phyloP scores from a whole-genome alignment of 2,888 invertebrate genomes.

The Polia nebulosa region DNA sequence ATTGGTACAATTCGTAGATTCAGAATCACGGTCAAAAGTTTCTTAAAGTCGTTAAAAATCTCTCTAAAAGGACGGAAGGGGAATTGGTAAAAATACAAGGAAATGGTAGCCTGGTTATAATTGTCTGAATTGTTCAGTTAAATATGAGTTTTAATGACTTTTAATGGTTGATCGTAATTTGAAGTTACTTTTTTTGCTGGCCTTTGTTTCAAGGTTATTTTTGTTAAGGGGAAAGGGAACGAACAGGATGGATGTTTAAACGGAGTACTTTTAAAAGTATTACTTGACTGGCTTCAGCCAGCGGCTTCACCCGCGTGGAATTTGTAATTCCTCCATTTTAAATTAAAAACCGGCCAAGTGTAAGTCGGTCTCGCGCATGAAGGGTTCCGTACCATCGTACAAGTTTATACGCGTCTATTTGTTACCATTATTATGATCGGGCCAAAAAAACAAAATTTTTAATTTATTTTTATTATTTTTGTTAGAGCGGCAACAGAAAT shows the following conservation, averaged over 20 bases:
- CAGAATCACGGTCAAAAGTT: slow-evolving; percentile 56
- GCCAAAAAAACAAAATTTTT: too few species aligned
- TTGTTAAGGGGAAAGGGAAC: neutral
- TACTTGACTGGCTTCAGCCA: too few species aligned
- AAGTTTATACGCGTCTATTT: too few species aligned
- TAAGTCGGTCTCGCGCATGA: too few species aligned
- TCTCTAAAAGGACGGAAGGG: slow-evolving; percentile 48
- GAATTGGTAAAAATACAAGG: slow-evolving; percentile 52
- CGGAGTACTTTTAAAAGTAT: slow-evolving; percentile 17
- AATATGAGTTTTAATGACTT: slow-evolving; percentile 74
- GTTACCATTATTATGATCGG: too few species aligned
- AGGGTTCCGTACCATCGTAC: too few species aligned
- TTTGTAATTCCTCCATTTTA: too few species aligned
- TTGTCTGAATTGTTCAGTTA: slow-evolving; percentile 66
- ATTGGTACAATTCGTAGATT: slow-evolving; percentile 54
- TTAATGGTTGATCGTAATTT: slow-evolving; percentile 73
- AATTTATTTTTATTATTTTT: too few species aligned
- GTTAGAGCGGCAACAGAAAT: too few species aligned
- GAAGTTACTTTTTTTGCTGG: slow-evolving; percentile 57
- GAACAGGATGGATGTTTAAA: slow-evolving; percentile 21
- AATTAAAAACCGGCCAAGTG: too few species aligned
- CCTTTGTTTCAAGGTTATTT: slow-evolving; percentile 41
- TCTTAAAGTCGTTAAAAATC: slow-evolving; percentile 64
- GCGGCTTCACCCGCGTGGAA: too few species aligned
- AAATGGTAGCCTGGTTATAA: slow-evolving; percentile 47